Percentiles rank a stretch among this genome's conserved stretches.
Conservation (phyloP, 2,797 vertebrate species). For the Smutsia temminckii region DNA sequence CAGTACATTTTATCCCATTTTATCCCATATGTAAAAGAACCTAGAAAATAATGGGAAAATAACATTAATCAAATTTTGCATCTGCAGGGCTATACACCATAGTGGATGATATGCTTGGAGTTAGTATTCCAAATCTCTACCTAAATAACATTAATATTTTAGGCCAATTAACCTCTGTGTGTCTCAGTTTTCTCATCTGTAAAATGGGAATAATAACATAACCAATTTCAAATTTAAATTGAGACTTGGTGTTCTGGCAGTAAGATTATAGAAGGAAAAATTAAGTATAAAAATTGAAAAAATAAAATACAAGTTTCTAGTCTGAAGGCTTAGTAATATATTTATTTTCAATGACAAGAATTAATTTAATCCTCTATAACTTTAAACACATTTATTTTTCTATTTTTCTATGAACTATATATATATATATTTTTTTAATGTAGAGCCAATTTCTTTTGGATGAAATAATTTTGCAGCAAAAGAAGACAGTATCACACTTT, state of each 20-base stretch:
- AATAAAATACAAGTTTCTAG: background rate
- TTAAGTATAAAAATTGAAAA: background rate
- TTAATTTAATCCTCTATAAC: background rate
- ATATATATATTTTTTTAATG: background rate
- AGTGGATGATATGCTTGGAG: background rate
- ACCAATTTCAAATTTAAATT: background rate
- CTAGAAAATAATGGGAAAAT: background rate
- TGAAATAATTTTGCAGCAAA: background rate
- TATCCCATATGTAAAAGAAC: background rate
- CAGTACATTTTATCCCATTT: background rate
- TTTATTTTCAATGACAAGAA: background rate
- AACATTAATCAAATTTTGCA: background rate
- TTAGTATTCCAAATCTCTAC: background rate
- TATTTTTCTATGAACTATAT: background rate
- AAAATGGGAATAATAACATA: background rate
- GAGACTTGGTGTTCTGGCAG: background rate
- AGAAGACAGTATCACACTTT: background rate
- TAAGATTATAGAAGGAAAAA: background rate
- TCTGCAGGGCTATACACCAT: background rate
- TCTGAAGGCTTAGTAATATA: background rate
- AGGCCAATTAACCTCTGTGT: background rate
- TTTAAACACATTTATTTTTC: background rate
- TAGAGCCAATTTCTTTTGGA: background rate
- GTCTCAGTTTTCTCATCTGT: background rate
- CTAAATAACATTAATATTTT: background rate